Conservation (phyloP, 2,888 invertebrate species). For the Monopis laevigella region DNA sequence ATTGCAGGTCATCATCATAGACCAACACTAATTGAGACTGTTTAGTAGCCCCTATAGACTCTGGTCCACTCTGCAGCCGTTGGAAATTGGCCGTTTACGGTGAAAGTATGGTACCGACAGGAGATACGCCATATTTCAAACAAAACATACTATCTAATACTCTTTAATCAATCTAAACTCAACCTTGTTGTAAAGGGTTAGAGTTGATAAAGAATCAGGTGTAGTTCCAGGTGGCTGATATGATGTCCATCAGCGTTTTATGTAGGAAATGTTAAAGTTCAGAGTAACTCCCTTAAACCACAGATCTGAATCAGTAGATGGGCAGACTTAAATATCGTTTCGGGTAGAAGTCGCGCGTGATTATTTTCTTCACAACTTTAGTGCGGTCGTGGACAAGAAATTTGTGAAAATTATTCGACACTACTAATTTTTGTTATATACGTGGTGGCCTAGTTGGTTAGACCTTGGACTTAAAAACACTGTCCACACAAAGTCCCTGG, state of each 20-base stretch:
- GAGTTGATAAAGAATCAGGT: background rate
- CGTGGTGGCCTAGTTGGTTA: no score
- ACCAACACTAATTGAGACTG: constrained; percentile 63
- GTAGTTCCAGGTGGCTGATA: background rate
- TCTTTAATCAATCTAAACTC: background rate
- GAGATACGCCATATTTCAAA: constrained; percentile 1
- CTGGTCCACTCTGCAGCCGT: constrained; percentile 50
- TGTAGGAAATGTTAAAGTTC: constrained; percentile 59
- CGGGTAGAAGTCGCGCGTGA: background rate
- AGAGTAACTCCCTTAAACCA: constrained; percentile 47
- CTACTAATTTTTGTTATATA: no score
- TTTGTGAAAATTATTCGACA: no score
- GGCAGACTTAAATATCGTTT: no score
- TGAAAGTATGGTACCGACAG: constrained; percentile 38
- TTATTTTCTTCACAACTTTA: background rate
- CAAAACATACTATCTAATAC: background rate
- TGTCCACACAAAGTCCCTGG: no score
- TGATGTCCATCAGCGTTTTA: constrained; percentile 35
- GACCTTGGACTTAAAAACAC: no score
- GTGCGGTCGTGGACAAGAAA: no score
- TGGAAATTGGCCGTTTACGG: constrained; percentile 59
- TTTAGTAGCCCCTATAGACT: constrained; percentile 45
- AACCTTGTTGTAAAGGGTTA: background rate
- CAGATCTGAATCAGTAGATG: no score
- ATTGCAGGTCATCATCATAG: constrained; percentile 60